Base-by-base conservation (phyloP, 2,797 vertebrate species). In the Scyliorhinus canicula region DNA sequence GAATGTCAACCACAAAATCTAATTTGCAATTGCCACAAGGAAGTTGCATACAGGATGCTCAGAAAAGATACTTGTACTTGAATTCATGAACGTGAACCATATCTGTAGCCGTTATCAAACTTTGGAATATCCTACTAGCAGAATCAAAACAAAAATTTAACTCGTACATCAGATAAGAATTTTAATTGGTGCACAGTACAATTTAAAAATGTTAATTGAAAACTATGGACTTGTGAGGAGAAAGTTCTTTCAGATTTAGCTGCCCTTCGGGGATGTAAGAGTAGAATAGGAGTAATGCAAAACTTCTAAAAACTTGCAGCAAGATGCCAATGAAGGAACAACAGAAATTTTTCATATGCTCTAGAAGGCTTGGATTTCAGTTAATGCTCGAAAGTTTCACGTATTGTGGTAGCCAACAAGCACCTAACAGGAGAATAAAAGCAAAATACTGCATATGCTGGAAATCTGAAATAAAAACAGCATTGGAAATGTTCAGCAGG, bases 341-440 rank as follows among this genome's bases (percentile, higher is more conserved):
- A 2, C 40, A 90, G 14, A 60, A 90, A 60, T 55, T 90, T 60
- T 35, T n/a, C 19, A 9, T 86, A 55, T 60, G 52, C 14, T 60
- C 57, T 40, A 31, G 35, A 6, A 65, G n/a, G 35, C 8, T n/a
- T 63, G 88, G n/a, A 63, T n/a, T 91, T 91, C 88, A 91, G 88
- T 91, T 44, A 63, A 26, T 65, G n/a, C 88, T 65, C 60, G 8
- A 91, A 91, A 91, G n/a, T 91, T 91, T 44, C n/a, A 91, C 21
- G 19, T 40, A 26, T 55, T 60, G 8, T 40, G 40, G 4, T 21
- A 65, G 88, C 88, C 88, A 88, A 57, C 85, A 91, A 91, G 60
- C 21, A 26, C 40, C 1, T 44, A 1, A 21, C 63, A 16, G 14
- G 14, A 35, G 11, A 35, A n/a, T 35, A 35, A 35, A 74, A 74